Conservation (phyloP, 2,113 vertebrate species). For the Hyperopisus bebe region DNA sequence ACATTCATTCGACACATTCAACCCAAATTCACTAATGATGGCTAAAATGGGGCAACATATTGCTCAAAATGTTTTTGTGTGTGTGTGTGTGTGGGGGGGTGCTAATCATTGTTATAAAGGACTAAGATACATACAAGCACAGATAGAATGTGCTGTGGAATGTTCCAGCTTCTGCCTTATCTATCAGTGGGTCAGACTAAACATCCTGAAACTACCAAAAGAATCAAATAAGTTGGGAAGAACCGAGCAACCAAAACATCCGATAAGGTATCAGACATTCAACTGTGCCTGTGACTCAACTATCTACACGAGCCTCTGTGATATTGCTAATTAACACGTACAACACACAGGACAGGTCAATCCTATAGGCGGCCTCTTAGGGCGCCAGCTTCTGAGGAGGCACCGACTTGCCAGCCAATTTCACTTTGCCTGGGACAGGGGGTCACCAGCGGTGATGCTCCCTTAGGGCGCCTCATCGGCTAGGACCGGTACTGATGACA, state of each 20-base stretch:
- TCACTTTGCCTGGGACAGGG: neutral
- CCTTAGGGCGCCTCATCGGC: neutral
- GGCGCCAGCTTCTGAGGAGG: neutral
- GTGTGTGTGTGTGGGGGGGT: neutral
- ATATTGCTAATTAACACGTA: too few relatives aligned
- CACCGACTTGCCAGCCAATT: neutral
- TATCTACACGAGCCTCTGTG: neutral
- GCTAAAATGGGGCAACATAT: neutral
- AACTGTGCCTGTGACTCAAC: neutral
- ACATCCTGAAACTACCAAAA: constrained; percentile 12
- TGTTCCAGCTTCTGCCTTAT: neutral
- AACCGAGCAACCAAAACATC: neutral
- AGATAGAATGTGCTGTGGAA: neutral
- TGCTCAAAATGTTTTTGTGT: neutral
- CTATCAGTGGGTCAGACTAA: constrained; percentile 10
- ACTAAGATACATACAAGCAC: neutral
- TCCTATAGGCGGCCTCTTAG: neutral
- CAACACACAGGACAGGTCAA: neutral
- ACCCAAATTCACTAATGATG: neutral
- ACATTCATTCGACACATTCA: neutral
- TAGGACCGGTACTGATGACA: neutral
- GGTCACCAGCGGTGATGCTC: neutral
- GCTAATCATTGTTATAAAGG: neutral
- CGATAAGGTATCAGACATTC: neutral
- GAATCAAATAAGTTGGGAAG: neutral